Base-by-base conservation (phyloP, 2,113 vertebrate species). In the Rousettus leschenaultii region DNA sequence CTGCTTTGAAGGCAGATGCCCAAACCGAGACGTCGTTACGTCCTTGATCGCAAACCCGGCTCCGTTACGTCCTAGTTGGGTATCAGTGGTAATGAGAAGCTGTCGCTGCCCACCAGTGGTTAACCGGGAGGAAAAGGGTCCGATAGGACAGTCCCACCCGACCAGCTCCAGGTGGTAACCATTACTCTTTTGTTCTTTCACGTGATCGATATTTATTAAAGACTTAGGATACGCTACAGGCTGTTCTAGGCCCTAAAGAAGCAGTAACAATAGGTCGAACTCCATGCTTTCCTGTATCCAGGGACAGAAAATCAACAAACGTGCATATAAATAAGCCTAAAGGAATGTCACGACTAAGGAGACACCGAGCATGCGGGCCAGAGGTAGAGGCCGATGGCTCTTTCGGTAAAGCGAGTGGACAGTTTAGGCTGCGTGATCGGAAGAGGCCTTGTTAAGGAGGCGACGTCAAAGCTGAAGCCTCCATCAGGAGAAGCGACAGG, bases 351-450 rank as follows among this genome's bases (percentile, higher is more conserved):
- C 26, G 45, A 55, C 33, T 38, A 33, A 40, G 18, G 21, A 57
- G 55, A 30, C 16, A 10, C 30, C 59, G 14, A 75, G 12, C 33
- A 3, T 2, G 12, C 6, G 61, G 8, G n/a, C 19, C 3, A 2
- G 5, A 15, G 43, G 18, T 5, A 14, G 21, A 66, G 28, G 15
- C 0, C 0, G 21, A 12, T 0, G 7, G 7, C 15, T 7, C 11
- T 65, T 13, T 2, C 0, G 18, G 74, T 51, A 19, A 24, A 16
- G 14, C 16, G 53, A 15, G 3, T 28, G 55, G 65, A 18, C 11
- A 5, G 15, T 3, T 24, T n/a, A 12, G 33, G 53, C 2, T 12
- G n/a, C 63, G 35, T 51, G 18, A 4, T 28, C 40, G 33, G 51
- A 16, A 61, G 28, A 77, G 35, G 26, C 1, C 3, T 87, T 30